Evolutionary conservation across 2,113 vertebrate species (phyloP).

Genomic region (Notarius quadriscutis): DNA sequence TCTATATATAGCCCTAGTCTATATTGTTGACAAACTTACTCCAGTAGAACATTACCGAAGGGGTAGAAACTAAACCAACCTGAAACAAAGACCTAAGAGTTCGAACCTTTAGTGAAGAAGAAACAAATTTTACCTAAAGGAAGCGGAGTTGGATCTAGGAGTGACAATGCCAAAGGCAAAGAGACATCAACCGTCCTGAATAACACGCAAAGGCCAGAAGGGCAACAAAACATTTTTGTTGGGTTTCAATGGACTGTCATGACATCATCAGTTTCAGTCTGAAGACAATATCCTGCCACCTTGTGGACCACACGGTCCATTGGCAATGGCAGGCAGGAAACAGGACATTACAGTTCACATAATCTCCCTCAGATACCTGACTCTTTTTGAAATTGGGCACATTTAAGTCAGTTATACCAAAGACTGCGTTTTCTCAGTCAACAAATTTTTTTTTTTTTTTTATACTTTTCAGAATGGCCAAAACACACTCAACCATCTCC

Average conservation of each 20-base stretch:
- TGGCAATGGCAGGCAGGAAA: background rate
- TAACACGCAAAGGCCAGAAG: no score
- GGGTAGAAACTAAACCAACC: no score
- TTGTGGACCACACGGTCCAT: background rate
- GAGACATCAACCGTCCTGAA: no score
- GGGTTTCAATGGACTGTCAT: background rate
- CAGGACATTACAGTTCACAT: background rate
- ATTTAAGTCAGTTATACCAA: background rate
- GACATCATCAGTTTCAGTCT: background rate
- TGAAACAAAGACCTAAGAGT: no score
- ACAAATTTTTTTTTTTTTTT: background rate
- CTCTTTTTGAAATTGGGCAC: background rate
- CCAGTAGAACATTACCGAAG: no score
- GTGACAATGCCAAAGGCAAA: no score
- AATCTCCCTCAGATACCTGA: background rate
- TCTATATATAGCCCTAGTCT: no score
- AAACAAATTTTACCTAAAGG: no score
- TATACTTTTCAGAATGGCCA: background rate
- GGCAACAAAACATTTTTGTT: background rate
- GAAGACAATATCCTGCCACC: constrained; percentile 2
- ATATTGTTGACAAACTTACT: no score
- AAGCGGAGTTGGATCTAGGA: no score
- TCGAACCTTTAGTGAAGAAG: no score
- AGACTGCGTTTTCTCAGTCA: background rate
- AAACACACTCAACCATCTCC: background rate